phyloP scores from a whole-genome alignment of 2,113 vertebrate genomes.

The Pleuronectes platessa region DNA sequence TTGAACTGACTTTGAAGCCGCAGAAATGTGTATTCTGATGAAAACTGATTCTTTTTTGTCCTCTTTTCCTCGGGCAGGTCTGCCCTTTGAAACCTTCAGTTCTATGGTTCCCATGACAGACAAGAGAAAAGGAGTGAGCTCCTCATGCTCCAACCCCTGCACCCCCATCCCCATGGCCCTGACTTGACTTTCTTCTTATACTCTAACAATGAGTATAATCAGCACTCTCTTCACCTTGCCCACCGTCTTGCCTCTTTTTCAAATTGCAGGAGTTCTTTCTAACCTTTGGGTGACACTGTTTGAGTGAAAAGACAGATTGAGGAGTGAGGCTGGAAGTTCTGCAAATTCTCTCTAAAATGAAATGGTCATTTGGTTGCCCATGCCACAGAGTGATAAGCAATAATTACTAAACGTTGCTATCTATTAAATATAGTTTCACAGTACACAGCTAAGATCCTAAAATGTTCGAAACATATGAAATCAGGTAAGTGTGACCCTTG shows the following conservation, averaged over 20 bases:
- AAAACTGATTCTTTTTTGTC: conserved; percentile 50
- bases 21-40: conserved; percentile 68
- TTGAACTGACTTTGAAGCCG: conserved; percentile 65
- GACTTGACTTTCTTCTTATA: conserved; percentile 15
- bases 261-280: conserved; percentile 9
- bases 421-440: background rate
- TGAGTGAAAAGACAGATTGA: background rate
- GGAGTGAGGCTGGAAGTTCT: background rate
- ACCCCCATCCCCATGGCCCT: conserved; percentile 5
- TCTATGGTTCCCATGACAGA: conserved; percentile 49
- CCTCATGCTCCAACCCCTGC: conserved; percentile 29
- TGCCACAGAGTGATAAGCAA: background rate
- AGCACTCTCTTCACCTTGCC: conserved; percentile 7
- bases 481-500: too few species aligned
- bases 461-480: too few species aligned
- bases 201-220: conserved; percentile 21
- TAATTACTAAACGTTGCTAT: too few species aligned
- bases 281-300: conserved; percentile 15
- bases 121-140: conserved; percentile 34
- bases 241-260: conserved; percentile 14
- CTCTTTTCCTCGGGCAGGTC: conserved; percentile 47
- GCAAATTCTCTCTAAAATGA: background rate
- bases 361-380: background rate
- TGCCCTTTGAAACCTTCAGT: conserved; percentile 65
- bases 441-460: too few species aligned